Conservation (phyloP, 2,113 vertebrate species). For the Paedocypris sp. region DNA sequence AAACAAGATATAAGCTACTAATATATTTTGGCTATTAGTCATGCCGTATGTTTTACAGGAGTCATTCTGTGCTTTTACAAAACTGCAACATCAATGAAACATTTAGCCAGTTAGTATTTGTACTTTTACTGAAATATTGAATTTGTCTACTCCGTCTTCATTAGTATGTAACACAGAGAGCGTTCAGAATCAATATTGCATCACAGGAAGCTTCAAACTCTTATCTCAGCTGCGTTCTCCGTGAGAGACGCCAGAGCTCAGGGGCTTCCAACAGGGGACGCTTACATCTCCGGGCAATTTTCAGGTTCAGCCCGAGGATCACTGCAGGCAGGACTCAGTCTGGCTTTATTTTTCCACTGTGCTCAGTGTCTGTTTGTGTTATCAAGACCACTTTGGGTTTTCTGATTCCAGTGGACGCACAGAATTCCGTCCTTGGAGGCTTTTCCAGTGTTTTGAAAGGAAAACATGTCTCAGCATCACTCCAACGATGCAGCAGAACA, state of each 20-base stretch:
- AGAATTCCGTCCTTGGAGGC: no score
- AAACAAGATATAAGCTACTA: no score
- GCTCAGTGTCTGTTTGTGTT: constrained; percentile 7
- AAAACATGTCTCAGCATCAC: no score
- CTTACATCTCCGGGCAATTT: background rate
- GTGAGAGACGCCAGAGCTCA: background rate
- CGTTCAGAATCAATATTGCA: background rate
- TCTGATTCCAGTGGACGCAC: background rate
- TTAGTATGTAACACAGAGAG: background rate
- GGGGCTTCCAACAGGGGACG: background rate
- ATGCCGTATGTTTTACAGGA: no score
- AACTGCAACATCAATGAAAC: no score
- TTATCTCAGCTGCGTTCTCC: background rate
- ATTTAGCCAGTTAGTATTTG: background rate
- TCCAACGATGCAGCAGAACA: no score
- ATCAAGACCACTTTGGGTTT: constrained; percentile 5
- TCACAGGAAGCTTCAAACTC: background rate
- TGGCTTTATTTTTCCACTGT: background rate
- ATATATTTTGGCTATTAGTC: no score
- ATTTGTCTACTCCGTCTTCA: background rate
- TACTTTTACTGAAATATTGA: background rate
- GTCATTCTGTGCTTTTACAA: no score
- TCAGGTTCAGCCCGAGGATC: background rate
- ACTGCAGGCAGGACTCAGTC: background rate
- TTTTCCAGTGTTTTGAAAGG: no score